These are phyloP conservation scores for Clytia hemisphaerica DNA, from an alignment of 30 jellyfish, hydroid and myxozoan species.

Conservation along the genomic window DNA sequence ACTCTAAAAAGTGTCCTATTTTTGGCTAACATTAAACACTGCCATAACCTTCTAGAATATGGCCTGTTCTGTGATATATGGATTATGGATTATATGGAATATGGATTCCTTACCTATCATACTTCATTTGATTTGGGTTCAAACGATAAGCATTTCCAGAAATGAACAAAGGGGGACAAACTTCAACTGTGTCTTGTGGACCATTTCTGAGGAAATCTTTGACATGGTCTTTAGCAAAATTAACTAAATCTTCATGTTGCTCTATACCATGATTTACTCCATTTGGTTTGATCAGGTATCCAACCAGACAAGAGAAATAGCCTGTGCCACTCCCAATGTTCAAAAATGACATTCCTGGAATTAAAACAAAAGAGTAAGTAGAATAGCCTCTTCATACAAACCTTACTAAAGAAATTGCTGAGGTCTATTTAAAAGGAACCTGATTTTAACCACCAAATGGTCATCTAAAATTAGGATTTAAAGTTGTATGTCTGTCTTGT, in stretches of 20 bases:
- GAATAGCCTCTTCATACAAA: background rate
- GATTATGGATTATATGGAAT: no score
- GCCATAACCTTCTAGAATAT: no score
- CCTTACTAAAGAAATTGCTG: no score
- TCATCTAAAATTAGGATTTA: no score
- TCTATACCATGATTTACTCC: conserved; percentile 95
- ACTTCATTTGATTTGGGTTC: conserved; percentile 81
- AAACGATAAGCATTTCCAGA: conserved; percentile 86
- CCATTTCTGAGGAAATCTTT: conserved; percentile 51
- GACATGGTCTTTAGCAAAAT: conserved; percentile 64
- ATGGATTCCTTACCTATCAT: conserved; percentile 77
- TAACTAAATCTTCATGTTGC: conserved; percentile 65
- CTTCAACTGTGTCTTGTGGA: conserved; percentile 53
- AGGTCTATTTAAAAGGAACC: no score
- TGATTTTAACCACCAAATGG: no score
- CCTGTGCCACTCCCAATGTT: conserved; percentile 99
- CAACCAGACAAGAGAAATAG: conserved; percentile 83
- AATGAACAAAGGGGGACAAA: conserved; percentile 70
- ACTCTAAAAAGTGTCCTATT: background rate
- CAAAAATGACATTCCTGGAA: conserved; percentile 86
- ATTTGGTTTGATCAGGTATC: conserved; percentile 63
- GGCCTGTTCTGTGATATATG: no score
- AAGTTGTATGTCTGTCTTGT: no score
- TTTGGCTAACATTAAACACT: no score
- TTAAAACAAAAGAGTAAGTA: background rate